Evolutionary conservation across 2,797 vertebrate species (phyloP), one percentile per base, ranked within the genome.

Genomic region (Alcedo atthis): DNA sequence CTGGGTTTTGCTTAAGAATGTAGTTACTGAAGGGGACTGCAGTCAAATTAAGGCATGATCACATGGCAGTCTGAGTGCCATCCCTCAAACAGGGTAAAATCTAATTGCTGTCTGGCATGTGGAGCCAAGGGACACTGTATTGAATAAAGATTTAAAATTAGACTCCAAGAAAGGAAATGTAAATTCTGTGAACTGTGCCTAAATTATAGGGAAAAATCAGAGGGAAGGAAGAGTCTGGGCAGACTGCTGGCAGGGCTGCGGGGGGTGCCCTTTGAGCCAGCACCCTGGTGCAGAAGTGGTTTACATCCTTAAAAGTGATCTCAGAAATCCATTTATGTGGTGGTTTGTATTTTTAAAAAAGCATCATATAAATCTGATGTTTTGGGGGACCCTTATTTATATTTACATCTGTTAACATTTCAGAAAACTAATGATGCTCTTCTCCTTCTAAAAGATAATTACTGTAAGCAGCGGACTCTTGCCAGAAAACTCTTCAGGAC

Each of bases 91-190:
- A 63, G n/a, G 40, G 37, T 69, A 55, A 82, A 80, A 80, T 79
- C 67, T 84, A 79, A 59, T 68, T 81, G 78, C 73, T 84, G 4
- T 16, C 63, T 94, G 35, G 32, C 57, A 28, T 84, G 20, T 3
- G 5, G 21, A 94, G 79, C 71, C 83, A 80, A 87, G 58, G 64
- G 33, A 68, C 68, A 1, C 54, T 80, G 3, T 80, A 58, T 24
- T 74, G 81, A 85, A 83, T 90, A 66, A 90, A 82, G 84, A 67
- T 37, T 37, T 90, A 74, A 90, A 87, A 88, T 88, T 45, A 62
- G 28, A 74, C 26, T 90, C 37, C 9, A 61, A 61, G 81, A 89
- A 87, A 33, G 42, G 49, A 92, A 64, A 32, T 64, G n/a, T 30
- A 67, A 80, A 62, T 78, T 80, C 63, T 81, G 25, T 62, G 20